A percentile compares a stretch with the other conserved stretches of the same genome.
These are phyloP conservation scores for Astreopora myriophthalma DNA, from an alignment of 64 coral and sea anemone genomes.

Conservation along the genomic window DNA sequence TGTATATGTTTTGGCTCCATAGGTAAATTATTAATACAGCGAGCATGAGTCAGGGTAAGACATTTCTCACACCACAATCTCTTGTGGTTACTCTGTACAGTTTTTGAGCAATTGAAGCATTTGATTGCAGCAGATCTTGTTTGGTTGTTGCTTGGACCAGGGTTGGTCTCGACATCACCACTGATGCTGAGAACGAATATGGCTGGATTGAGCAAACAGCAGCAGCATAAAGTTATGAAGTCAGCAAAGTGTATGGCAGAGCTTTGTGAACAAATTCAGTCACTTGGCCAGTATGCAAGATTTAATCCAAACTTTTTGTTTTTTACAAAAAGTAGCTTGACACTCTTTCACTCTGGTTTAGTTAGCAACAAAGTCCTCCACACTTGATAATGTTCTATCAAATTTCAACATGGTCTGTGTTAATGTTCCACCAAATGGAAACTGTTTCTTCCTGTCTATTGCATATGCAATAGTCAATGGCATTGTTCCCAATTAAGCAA, in stretches of 20 bases:
- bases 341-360: conserved; percentile 32
- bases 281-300: conserved; percentile 3
- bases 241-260: not conserved
- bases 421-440: conserved; percentile 42
- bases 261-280: conserved; percentile 1
- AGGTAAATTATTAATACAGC: too few species aligned
- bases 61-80: too few species aligned
- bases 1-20: too few species aligned
- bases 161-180: too few species aligned
- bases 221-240: not conserved
- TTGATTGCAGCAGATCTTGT: too few species aligned
- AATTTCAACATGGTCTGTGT: conserved; percentile 57
- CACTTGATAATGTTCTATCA: conserved; percentile 36
- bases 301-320: conserved; percentile 17
- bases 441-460: conserved; percentile 60
- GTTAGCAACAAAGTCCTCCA: conserved; percentile 3
- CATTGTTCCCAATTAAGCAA: too few species aligned
- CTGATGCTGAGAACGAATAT: too few species aligned
- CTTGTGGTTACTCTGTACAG: too few species aligned
- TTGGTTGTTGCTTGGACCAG: too few species aligned
- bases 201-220: not conserved
- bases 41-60: too few species aligned
- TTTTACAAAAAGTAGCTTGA: conserved; percentile 52
- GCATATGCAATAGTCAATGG: conserved; percentile 54
- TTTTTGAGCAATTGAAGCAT: too few species aligned